A percentile compares a stretch with the other conserved stretches of the same genome.
Evolutionary conservation across 2,888 invertebrate genomes (phyloP).

Genomic region (Pharmacophagus antenor): DNA sequence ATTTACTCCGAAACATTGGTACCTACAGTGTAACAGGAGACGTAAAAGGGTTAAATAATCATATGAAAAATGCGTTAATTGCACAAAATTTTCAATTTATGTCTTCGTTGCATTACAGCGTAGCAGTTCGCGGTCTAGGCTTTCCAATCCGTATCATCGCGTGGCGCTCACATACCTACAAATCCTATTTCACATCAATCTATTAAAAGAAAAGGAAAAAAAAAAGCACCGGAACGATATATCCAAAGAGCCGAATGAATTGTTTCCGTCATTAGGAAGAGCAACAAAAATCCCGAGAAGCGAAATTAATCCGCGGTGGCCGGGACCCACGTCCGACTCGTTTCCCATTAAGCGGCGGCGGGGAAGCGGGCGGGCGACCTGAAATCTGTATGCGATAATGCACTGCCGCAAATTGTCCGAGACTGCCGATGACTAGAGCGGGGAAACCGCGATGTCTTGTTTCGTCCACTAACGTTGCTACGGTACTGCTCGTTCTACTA

Average conservation of each 20-base stretch:
- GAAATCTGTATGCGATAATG: constrained; percentile 25
- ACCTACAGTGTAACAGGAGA: no score
- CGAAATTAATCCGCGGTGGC: constrained; percentile 53
- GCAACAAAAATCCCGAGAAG: constrained; percentile 42
- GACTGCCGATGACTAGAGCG: neutral
- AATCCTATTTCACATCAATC: neutral
- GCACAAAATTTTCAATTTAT: no score
- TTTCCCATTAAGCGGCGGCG: constrained; percentile 51
- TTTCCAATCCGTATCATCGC: no score
- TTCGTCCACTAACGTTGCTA: no score
- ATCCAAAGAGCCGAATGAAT: constrained; percentile 12
- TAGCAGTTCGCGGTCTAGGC: no score
- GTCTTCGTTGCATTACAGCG: no score
- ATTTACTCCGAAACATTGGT: no score
- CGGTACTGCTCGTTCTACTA: no score
- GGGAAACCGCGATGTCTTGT: no score
- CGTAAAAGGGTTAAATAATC: no score
- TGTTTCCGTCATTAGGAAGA: constrained; percentile 42
- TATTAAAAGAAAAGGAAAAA: neutral
- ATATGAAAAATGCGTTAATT: no score
- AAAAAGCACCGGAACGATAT: neutral
- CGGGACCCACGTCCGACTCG: constrained; percentile 55
- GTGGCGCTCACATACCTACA: neutral
- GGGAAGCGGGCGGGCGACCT: constrained; percentile 33
- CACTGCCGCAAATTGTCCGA: constrained; percentile 1